Percentiles rank a stretch among this genome's conserved stretches.
Evolutionary conservation across 2,113 vertebrate genomes (phyloP).

Genomic region (Butorides virescens): DNA sequence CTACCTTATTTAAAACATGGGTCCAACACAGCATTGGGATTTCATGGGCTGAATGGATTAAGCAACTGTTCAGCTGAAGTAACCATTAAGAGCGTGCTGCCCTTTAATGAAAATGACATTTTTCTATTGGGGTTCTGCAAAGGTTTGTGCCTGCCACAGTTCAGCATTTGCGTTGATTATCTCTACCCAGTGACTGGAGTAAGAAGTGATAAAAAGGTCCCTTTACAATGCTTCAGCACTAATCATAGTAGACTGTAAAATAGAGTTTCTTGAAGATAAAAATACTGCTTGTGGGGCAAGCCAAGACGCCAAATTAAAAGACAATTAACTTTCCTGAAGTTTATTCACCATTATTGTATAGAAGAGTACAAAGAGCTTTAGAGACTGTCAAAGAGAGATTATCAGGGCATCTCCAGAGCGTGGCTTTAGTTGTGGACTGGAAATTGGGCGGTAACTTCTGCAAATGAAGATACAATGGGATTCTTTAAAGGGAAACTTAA

Average conservation of each 20-base stretch:
- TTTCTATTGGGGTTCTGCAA: neutral
- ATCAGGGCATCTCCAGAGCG: neutral
- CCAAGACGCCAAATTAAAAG: neutral
- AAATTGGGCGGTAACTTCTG: neutral
- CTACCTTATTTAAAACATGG: neutral
- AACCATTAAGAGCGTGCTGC: neutral
- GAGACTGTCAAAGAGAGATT: neutral
- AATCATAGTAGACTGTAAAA: neutral
- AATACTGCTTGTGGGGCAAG: neutral
- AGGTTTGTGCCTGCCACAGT: neutral
- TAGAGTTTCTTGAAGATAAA: neutral
- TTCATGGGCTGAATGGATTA: neutral
- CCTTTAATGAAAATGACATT: neutral
- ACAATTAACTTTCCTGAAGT: neutral
- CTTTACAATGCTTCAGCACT: neutral
- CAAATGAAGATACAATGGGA: neutral
- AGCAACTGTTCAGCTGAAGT: neutral
- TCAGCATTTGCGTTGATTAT: neutral
- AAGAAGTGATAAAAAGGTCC: neutral
- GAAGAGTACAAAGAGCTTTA: neutral
- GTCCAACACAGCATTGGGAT: neutral
- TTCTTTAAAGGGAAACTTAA: neutral
- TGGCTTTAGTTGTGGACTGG: neutral
- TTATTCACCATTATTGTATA: neutral
- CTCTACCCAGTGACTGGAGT: neutral